Evolutionary conservation across 1,140 invertebrate species (phyloP).

Genomic region (Octopus bimaculoides): DNA sequence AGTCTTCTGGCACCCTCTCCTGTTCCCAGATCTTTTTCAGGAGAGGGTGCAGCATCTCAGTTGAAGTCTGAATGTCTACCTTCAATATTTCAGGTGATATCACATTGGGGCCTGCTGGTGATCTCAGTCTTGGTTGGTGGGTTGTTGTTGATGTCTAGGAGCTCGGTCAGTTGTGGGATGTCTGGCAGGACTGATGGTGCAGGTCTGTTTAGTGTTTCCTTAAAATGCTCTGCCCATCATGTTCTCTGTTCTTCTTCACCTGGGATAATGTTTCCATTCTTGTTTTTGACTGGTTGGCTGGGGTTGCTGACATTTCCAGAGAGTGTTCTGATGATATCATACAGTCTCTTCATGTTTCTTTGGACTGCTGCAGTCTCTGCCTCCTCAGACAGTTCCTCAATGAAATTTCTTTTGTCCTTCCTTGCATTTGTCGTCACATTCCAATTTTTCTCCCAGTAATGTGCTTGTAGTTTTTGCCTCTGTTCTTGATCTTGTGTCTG

Average conservation of each 20-base stretch:
- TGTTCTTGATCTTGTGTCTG: neutral
- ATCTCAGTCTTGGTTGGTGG: slow-evolving; percentile 12
- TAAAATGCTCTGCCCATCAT: slow-evolving; percentile 11
- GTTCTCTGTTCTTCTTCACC: neutral
- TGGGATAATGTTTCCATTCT: neutral
- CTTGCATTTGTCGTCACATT: neutral
- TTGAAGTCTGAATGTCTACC: slow-evolving; percentile 14
- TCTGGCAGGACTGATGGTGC: neutral
- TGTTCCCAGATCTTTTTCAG: slow-evolving; percentile 20
- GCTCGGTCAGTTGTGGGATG: neutral
- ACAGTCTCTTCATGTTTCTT: neutral
- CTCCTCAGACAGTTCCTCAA: neutral
- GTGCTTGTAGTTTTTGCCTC: neutral
- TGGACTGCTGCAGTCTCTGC: neutral
- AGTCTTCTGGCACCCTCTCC: slow-evolving; percentile 19
- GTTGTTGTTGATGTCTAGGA: slow-evolving; percentile 17
- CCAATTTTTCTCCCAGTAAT: slow-evolving; percentile 3
- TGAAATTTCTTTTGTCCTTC: neutral
- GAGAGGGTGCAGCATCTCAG: slow-evolving; percentile 12
- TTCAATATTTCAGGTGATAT: slow-evolving; percentile 25
- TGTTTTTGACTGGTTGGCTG: neutral
- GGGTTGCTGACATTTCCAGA: neutral
- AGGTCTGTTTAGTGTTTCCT: slow-evolving; percentile 16
- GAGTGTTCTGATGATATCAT: neutral
- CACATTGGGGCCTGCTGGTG: slow-evolving; percentile 20